Evolutionary conservation across 2,113 vertebrate genomes (phyloP).

Genomic region (Pterocles gutturalis): DNA sequence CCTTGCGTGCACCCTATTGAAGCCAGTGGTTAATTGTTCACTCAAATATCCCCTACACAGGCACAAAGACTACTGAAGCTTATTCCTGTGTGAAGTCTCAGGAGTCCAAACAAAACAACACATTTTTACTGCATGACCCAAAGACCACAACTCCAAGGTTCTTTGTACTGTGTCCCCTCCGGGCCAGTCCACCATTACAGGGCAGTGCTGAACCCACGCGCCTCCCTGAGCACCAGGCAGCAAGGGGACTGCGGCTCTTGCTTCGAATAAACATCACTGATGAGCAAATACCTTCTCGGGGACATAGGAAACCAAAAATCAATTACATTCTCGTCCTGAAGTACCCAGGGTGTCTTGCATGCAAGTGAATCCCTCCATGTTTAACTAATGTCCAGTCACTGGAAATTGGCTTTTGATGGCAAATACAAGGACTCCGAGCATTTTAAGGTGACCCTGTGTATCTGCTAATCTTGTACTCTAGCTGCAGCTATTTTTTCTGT

Average conservation of each 20-base stretch:
- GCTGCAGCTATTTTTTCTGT: not conserved
- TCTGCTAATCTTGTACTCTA: not conserved
- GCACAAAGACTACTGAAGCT: not conserved
- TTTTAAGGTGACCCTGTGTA: conserved; percentile 19
- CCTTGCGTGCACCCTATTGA: accelerated
- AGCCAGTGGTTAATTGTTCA: not conserved
- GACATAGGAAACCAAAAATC: not conserved
- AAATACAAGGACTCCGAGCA: not conserved
- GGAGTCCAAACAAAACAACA: not conserved
- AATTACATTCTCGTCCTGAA: accelerated
- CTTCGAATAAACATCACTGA: not conserved
- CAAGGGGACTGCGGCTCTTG: not conserved
- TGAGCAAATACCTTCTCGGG: not conserved
- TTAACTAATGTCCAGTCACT: not conserved
- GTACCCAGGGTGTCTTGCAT: not conserved
- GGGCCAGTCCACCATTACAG: not conserved
- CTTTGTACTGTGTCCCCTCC: accelerated
- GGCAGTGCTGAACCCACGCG: not conserved
- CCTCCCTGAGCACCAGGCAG: not conserved
- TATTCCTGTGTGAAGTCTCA: not conserved
- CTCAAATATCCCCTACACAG: accelerated
- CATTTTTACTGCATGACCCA: not conserved
- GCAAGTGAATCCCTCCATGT: not conserved
- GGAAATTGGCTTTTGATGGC: not conserved
- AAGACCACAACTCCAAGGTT: not conserved